Conservation (phyloP, 2,888 invertebrate genomes). For the Ametastegia equiseti region DNA sequence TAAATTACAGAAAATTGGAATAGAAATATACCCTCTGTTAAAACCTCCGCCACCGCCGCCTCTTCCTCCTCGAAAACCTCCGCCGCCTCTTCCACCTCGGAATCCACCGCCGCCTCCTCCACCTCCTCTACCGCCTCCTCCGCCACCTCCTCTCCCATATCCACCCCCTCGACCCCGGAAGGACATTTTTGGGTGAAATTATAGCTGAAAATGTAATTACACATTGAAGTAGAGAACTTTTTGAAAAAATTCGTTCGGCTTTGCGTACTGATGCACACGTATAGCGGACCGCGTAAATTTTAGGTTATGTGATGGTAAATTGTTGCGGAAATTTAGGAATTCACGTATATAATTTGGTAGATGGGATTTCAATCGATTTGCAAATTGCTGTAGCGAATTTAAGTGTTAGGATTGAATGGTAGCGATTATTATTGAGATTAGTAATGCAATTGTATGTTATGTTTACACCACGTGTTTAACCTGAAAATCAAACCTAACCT, state of each 20-base stretch:
- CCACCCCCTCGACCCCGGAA: conserved; percentile 62
- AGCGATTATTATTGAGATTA: neutral
- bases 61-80: conserved; percentile 55
- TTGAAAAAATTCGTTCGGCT: neutral
- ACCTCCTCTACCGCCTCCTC: conserved; percentile 61
- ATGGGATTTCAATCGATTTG: neutral
- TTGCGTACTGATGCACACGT: no score
- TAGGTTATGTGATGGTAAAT: neutral
- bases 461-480: conserved; percentile 44
- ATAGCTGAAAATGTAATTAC: neutral
- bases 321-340: neutral
- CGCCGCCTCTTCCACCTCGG: conserved; percentile 53
- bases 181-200: conserved; percentile 59
- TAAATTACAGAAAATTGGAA: no score
- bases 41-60: conserved; percentile 67
- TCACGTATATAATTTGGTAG: neutral
- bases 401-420: neutral
- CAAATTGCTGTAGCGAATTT: neutral
- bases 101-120: conserved; percentile 62
- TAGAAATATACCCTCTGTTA: conserved; percentile 56
- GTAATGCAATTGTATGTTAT: neutral
- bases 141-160: conserved; percentile 61
- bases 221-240: no score
- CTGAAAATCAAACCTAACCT: conserved; percentile 33
- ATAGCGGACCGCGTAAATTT: no score